Conservation (phyloP, 2,797 vertebrate species). For the Sebastes nivosus region DNA sequence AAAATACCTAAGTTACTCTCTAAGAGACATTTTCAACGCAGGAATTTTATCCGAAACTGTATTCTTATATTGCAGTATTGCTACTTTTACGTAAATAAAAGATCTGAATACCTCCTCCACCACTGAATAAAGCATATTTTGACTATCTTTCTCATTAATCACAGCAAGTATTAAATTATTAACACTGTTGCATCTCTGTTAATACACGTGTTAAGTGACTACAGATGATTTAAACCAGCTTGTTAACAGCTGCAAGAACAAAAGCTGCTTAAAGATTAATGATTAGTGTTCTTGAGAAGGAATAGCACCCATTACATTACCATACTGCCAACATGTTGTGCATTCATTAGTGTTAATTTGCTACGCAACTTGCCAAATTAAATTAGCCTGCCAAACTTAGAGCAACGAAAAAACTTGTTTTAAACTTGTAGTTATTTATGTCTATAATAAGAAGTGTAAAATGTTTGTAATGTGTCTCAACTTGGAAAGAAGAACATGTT, state of each 20-base stretch:
- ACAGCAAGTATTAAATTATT: background rate
- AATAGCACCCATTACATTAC: background rate
- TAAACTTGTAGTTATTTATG: background rate
- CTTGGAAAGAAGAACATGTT: background rate
- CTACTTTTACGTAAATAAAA: too few relatives aligned
- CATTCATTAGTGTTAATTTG: background rate
- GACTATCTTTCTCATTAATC: background rate
- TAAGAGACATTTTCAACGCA: too few relatives aligned
- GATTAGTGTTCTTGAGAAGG: background rate
- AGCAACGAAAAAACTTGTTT: background rate
- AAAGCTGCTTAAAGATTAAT: background rate
- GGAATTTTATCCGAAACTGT: background rate
- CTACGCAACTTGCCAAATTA: background rate
- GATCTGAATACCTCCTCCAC: background rate
- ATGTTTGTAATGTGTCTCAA: background rate
- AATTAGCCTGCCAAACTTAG: background rate
- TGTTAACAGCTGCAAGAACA: conserved; percentile 6
- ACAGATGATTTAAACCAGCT: background rate
- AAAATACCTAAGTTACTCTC: too few relatives aligned
- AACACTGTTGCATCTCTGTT: background rate
- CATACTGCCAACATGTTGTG: background rate
- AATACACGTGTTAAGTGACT: background rate
- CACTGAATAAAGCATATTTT: background rate
- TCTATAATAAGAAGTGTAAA: background rate
- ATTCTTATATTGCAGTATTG: background rate